Percentiles rank a stretch among this genome's conserved stretches.
Conservation (phyloP, 2,888 invertebrate genomes). For the Malacosoma neustria region DNA sequence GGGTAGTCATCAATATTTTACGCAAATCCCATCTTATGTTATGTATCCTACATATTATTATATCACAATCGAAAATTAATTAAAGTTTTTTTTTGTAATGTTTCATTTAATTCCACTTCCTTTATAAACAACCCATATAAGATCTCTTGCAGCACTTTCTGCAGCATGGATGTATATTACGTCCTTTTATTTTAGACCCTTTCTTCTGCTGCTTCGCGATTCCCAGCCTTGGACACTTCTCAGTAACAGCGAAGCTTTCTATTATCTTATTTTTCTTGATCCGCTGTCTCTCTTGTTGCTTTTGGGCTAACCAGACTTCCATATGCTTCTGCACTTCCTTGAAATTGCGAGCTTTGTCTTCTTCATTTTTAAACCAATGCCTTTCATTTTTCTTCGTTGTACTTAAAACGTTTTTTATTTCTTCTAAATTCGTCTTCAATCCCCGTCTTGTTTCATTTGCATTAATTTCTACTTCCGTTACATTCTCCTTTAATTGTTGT, state of each 20-base stretch:
- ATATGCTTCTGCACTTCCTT: conserved; percentile 22
- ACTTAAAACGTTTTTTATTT: conserved; percentile 12
- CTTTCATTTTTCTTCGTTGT: conserved; percentile 7
- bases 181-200: background rate
- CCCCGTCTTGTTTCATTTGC: background rate
- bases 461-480: background rate
- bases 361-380: background rate
- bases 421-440: conserved; percentile 3
- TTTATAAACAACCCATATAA: conserved; percentile 38
- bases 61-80: no score
- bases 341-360: conserved; percentile 7
- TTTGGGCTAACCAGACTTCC: conserved; percentile 26
- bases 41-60: no score
- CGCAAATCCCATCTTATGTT: no score
- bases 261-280: conserved; percentile 12
- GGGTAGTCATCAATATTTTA: no score
- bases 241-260: conserved; percentile 3
- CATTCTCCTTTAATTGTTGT: conserved; percentile 17
- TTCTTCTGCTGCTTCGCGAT: conserved; percentile 5
- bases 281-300: conserved; percentile 20
- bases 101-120: no score
- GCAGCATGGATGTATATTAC: conserved; percentile 34
- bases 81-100: no score
- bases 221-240: conserved; percentile 19
- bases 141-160: conserved; percentile 50